Percentiles rank a stretch among this genome's conserved stretches.
These are phyloP conservation scores for Pachyrhynchus sulphureomaculatus DNA, from an alignment of 1,140 invertebrate genomes.

Conservation along the genomic window DNA sequence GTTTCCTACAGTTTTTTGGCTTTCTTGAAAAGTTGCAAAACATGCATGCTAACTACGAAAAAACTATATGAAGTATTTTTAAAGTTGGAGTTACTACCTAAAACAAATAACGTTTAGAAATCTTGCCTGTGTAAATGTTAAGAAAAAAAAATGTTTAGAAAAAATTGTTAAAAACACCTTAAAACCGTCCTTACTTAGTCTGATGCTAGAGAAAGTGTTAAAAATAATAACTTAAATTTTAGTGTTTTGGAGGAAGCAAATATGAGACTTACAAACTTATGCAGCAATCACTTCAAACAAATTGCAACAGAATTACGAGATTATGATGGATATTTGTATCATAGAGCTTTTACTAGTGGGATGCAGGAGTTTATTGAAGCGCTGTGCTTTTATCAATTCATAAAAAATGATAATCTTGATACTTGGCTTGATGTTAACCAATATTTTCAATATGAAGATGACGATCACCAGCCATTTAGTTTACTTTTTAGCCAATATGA, in stretches of 20 bases:
- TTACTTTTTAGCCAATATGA: slow-evolving; percentile 62
- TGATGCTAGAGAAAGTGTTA: too few species aligned
- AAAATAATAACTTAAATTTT: too few species aligned
- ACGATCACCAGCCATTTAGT: slow-evolving; percentile 28
- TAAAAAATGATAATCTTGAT: slow-evolving; percentile 53
- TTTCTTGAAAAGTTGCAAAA: too few species aligned
- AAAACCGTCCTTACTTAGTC: too few species aligned
- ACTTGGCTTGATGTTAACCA: slow-evolving; percentile 55
- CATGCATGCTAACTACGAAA: too few species aligned
- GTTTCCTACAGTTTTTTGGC: too few species aligned
- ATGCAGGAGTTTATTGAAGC: slow-evolving; percentile 90
- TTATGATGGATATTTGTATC: slow-evolving; percentile 73
- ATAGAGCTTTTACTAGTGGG: slow-evolving; percentile 72
- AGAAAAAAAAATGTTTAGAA: too few species aligned
- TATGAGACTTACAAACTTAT: slow-evolving; percentile 61
- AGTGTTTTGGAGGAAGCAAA: slow-evolving; percentile 68
- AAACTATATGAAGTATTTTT: too few species aligned
- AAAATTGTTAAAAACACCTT: too few species aligned
- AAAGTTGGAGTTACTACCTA: too few species aligned
- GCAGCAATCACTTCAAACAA: slow-evolving; percentile 61
- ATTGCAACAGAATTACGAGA: slow-evolving; percentile 73
- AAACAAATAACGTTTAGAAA: too few species aligned
- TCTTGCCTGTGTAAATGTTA: too few species aligned
- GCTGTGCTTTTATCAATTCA: slow-evolving; percentile 71
- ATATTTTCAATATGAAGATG: slow-evolving; percentile 48